Evolutionary conservation across 2,888 invertebrate species (phyloP), one percentile per base, ranked within the genome.

Genomic region (Adineta ricciae): DNA sequence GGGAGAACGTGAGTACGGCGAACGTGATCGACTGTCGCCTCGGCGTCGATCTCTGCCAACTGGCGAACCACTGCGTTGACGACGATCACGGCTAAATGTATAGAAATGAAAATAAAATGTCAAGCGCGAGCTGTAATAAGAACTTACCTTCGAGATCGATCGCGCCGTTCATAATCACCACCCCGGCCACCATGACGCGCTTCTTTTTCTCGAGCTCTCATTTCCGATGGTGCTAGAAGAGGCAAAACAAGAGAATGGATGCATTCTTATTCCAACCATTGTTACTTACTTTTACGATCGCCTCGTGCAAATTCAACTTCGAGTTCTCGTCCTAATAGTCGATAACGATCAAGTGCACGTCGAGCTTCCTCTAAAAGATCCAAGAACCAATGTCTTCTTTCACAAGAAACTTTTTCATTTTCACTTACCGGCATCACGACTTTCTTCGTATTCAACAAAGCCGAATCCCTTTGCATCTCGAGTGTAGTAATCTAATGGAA

Each of bases 231-330:
- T 56, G 73, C 84, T 84, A 87, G 32, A 86, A n/a, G n/a, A n/a
- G n/a, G n/a, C n/a, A n/a, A 32, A 27, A 0, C 21, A 24, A 84
- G 46, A 41, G 72, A 19, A 36, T 50, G 2, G 5, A 50, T 50
- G 3, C 46, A 46, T 11, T 46, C 46, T 46, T 46, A 46, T 5
- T 46, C 11, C 46, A 46, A n/a, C n/a, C n/a, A n/a, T n/a, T 78
- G 24, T 11, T 38, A 88, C 90, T 88, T 88, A 91, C 91, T 91
- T 89, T 92, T 92, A 84, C 92, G 87, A 87, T 91, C 91, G 84
- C 92, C 92, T 87, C 91, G 89, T n/a, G 92, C 91, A 88, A 92
- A 91, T 87, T 92, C 92, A 49, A 92, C 90, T 87, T 91, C 91
- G 86, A 92, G 87, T 86, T 91, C 91, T 54, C 90, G 87, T 24